Conservation (phyloP, 2,113 vertebrate species). For the Anser cygnoides region DNA sequence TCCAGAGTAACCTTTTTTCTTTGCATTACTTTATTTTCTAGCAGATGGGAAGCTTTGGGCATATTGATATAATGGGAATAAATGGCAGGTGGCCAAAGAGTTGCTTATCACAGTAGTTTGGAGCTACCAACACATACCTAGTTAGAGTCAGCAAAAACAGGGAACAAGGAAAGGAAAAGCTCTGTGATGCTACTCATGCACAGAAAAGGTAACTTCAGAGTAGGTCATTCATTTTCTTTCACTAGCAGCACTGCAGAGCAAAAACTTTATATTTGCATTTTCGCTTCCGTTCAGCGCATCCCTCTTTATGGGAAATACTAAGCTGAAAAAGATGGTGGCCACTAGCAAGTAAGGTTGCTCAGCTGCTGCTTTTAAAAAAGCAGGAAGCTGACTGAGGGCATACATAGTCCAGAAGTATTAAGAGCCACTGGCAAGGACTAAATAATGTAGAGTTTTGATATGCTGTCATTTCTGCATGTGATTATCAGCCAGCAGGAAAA, state of each 20-base stretch:
- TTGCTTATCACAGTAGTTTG: background rate
- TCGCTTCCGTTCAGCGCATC: background rate
- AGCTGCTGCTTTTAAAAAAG: background rate
- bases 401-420: background rate
- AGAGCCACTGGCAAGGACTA: background rate
- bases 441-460: background rate
- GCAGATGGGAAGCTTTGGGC: background rate
- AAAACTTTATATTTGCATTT: background rate
- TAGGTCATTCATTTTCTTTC: background rate
- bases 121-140: background rate
- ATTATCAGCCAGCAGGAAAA: slow-evolving; percentile 22
- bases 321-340: background rate
- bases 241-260: background rate
- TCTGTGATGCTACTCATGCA: fast-evolving
- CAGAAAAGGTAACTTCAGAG: background rate
- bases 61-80: background rate
- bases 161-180: background rate
- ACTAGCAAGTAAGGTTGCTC: background rate
- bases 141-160: background rate
- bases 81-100: background rate
- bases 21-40: background rate
- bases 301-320: background rate
- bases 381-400: background rate
- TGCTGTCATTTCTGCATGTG: background rate
- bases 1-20: background rate